Evolutionary conservation across 1,140 invertebrate genomes (phyloP).

Genomic region (Acromyrmex echinatior): DNA sequence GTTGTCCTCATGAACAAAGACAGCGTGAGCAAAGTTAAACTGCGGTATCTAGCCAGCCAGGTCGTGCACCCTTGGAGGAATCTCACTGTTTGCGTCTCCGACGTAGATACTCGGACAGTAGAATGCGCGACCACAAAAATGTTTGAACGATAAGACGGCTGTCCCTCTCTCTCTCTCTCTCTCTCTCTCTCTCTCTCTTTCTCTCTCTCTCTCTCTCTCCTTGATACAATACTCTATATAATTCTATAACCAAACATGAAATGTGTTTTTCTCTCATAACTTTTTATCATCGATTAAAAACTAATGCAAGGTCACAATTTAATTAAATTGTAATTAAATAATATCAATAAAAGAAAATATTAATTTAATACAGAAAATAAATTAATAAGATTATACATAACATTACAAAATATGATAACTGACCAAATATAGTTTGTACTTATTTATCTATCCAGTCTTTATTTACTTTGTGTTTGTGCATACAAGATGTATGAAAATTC

Average conservation of each 20-base stretch:
- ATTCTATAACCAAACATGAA: slow-evolving; percentile 23
- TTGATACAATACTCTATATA: slow-evolving; percentile 36
- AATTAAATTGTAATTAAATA: neutral
- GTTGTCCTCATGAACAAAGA: slow-evolving; percentile 76
- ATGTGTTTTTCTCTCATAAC: slow-evolving; percentile 2
- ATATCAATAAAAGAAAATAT: neutral
- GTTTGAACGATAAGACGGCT: slow-evolving; percentile 45
- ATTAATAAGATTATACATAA: neutral
- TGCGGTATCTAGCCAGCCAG: slow-evolving; percentile 66
- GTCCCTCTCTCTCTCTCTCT: too few species aligned
- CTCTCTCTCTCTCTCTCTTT: too few species aligned
- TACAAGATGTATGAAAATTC: neutral
- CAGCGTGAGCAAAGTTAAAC: slow-evolving; percentile 76
- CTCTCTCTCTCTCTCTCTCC: too few species aligned
- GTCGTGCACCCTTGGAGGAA: slow-evolving; percentile 69
- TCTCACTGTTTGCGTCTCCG: slow-evolving; percentile 63
- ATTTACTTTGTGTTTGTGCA: neutral
- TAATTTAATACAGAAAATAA: neutral
- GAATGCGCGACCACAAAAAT: slow-evolving; percentile 63
- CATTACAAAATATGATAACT: neutral
- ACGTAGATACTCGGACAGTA: slow-evolving; percentile 77
- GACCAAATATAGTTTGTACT: neutral
- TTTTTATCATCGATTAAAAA: neutral
- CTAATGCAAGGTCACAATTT: slow-evolving; percentile 4
- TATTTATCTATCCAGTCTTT: neutral